Percentiles rank a stretch among this genome's conserved stretches.
Conservation (phyloP, 2,113 vertebrate genomes). For the Orcinus orca region DNA sequence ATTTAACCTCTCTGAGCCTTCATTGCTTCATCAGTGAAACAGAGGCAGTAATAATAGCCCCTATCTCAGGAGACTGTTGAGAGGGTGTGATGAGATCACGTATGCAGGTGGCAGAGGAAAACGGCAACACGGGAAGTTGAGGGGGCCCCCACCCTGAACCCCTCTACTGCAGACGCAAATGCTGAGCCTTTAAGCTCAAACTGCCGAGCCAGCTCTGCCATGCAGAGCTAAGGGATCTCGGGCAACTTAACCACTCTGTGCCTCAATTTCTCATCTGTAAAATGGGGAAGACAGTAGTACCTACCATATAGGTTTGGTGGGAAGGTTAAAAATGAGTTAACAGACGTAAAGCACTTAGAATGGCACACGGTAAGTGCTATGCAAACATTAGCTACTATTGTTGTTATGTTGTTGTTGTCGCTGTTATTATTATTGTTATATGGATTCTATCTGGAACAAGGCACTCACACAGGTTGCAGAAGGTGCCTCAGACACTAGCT, state of each 20-base stretch:
- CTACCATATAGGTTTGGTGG: fast-evolving
- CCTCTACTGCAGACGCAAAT: not conserved
- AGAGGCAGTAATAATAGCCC: not conserved
- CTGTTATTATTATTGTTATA: too few species aligned
- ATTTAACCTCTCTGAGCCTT: not conserved
- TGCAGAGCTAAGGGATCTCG: not conserved
- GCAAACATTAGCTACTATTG: too few species aligned
- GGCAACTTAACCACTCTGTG: not conserved
- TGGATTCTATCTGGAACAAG: not conserved
- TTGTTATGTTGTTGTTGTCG: not conserved
- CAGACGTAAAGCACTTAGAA: not conserved
- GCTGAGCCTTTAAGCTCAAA: too few species aligned
- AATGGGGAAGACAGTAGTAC: not conserved
- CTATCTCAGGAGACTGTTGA: not conserved
- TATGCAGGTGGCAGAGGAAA: not conserved
- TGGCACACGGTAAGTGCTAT: not conserved
- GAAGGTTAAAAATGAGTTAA: not conserved
- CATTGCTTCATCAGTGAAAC: not conserved
- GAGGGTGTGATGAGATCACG: not conserved
- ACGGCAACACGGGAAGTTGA: fast-evolving
- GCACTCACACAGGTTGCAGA: not conserved
- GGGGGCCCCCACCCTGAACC: not conserved
- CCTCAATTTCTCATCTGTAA: not conserved
- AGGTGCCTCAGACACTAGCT: not conserved
- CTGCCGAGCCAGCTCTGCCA: too few species aligned